phyloP scores from a whole-genome alignment of 2,797 vertebrate genomes.

The Pseudochirops cupreus region DNA sequence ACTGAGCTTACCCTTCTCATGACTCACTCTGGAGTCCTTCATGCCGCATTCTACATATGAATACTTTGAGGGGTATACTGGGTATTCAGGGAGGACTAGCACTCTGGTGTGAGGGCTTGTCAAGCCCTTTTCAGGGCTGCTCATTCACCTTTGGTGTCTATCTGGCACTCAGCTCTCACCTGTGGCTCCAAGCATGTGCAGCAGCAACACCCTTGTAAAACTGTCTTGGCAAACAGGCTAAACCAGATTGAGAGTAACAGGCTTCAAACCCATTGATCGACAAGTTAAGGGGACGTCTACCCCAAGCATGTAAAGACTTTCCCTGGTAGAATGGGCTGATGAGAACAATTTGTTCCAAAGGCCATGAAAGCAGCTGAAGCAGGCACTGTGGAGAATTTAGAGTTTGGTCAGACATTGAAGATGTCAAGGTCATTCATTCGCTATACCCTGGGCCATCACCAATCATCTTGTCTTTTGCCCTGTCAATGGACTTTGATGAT shows the following conservation, averaged over 20 bases:
- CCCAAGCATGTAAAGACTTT: not conserved
- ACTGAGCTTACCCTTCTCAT: not conserved
- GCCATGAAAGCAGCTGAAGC: not conserved
- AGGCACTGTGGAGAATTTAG: not conserved
- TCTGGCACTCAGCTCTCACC: not conserved
- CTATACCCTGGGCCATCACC: not conserved
- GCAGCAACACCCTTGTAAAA: not conserved
- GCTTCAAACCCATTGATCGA: not conserved
- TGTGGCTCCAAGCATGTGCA: not conserved
- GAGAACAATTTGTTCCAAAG: no score
- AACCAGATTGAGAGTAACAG: not conserved
- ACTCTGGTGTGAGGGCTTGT: not conserved
- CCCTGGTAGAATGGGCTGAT: not conserved
- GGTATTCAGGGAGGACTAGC: not conserved
- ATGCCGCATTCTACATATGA: constrained; percentile 23
- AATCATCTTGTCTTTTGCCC: not conserved
- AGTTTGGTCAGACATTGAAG: not conserved
- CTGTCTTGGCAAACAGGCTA: not conserved
- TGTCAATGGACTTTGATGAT: not conserved
- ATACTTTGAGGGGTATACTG: not conserved
- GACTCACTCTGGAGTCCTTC: constrained; percentile 33
- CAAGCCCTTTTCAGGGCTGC: not conserved
- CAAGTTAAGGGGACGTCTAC: not conserved
- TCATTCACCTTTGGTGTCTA: not conserved
- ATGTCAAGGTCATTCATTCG: not conserved